Evolutionary conservation across 1,140 invertebrate species (phyloP).

Genomic region (Cyrtorhinus lividipennis): DNA sequence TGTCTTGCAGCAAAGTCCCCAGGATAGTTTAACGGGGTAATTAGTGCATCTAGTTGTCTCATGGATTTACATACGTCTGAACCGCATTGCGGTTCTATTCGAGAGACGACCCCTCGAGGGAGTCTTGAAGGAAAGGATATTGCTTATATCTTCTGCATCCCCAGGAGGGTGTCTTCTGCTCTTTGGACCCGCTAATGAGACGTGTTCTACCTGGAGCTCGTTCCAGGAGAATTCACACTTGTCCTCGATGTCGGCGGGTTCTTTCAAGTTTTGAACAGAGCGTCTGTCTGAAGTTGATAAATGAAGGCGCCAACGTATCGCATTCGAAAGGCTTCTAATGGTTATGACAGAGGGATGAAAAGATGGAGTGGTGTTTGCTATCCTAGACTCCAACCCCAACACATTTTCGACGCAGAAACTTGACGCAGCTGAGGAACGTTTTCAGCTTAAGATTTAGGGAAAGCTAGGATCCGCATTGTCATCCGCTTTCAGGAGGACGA

Average conservation of each 20-base stretch:
- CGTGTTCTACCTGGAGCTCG: not conserved
- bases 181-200: not conserved
- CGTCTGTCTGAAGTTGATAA: not conserved
- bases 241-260: not conserved
- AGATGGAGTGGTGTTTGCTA: not conserved
- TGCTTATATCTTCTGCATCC: not conserved
- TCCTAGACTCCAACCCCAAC: no score
- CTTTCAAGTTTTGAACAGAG: not conserved
- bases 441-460: no score
- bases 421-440: no score
- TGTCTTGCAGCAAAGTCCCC: not conserved
- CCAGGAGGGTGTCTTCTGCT: not conserved
- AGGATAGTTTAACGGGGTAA: not conserved
- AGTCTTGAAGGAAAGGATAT: not conserved
- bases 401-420: no score
- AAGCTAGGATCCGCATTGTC: no score
- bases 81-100: not conserved
- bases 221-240: not conserved
- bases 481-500: no score
- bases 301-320: not conserved
- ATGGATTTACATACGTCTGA: not conserved
- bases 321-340: not conserved
- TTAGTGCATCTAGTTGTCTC: not conserved
- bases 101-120: not conserved
- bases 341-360: not conserved